These are phyloP conservation scores for Mongoloraphidia duomilia DNA, from an alignment of 2,888 invertebrate genomes.

Conservation along the genomic window DNA sequence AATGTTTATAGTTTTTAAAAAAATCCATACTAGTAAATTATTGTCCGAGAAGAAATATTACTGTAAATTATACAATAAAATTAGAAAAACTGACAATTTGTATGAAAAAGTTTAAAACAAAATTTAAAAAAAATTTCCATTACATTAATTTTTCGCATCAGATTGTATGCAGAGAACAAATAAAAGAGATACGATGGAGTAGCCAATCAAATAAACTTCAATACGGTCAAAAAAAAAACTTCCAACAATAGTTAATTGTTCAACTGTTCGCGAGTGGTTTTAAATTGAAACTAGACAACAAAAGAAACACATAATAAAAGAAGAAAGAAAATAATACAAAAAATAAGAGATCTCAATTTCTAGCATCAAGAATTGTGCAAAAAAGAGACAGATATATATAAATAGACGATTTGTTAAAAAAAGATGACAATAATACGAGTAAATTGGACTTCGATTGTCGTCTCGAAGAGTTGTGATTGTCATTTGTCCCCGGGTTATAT, in stretches of 20 bases:
- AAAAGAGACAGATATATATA: neutral
- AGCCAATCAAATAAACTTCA: conserved; percentile 7
- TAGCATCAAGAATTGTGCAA: neutral
- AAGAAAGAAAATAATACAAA: neutral
- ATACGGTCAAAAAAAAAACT: conserved; percentile 2
- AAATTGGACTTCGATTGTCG: conserved; percentile 13
- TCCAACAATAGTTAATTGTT: conserved; percentile 8
- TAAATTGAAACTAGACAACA: conserved; percentile 5
- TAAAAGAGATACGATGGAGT: neutral
- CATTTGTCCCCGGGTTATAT: conserved; percentile 4
- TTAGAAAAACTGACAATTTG: too few relatives aligned
- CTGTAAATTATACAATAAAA: too few relatives aligned
- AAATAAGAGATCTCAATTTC: neutral
- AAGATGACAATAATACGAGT: conserved; percentile 7
- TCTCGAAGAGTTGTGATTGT: conserved; percentile 5
- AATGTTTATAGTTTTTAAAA: too few relatives aligned
- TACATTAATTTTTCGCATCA: too few relatives aligned
- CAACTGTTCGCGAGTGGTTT: conserved; percentile 8
- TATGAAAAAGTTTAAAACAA: too few relatives aligned
- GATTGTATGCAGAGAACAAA: too few relatives aligned
- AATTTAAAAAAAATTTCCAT: too few relatives aligned
- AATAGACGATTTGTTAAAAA: neutral
- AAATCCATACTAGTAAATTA: too few relatives aligned
- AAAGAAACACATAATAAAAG: conserved; percentile 4
- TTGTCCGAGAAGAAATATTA: too few relatives aligned